These are phyloP conservation scores for Pomatorhinus ruficollis DNA, from an alignment of 2,113 vertebrate genomes.

Conservation along the genomic window DNA sequence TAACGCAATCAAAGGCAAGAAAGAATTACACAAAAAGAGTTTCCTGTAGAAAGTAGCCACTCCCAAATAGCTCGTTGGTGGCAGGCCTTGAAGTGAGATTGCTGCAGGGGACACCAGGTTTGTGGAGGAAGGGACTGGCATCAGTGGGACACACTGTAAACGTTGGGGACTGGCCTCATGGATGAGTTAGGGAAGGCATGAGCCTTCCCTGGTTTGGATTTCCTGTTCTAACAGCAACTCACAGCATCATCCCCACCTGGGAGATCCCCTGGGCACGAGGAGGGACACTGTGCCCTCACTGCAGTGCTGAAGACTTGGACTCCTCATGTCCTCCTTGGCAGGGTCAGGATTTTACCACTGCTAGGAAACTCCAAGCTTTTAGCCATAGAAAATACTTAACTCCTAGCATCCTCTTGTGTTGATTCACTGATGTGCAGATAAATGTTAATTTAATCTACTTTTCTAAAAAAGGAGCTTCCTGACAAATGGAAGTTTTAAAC, in stretches of 20 bases:
- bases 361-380: neutral
- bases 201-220: neutral
- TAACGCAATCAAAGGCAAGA: neutral
- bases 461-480: neutral
- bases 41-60: neutral
- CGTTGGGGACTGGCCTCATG: neutral
- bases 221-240: neutral
- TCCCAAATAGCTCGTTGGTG: neutral
- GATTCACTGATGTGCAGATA: constrained; percentile 14
- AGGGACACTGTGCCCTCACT: neutral
- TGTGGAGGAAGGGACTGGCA: neutral
- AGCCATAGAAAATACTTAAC: neutral
- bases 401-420: constrained; percentile 25
- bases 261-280: neutral
- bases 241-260: no score
- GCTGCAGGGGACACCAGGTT: neutral
- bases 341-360: neutral
- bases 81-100: neutral
- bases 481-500: neutral
- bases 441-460: constrained; percentile 1
- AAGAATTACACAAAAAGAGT: neutral
- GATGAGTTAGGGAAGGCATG: neutral
- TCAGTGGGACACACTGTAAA: neutral
- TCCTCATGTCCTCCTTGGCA: neutral
- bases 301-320: neutral